Evolutionary conservation across 2,797 vertebrate species (phyloP).

Genomic region (Tapera naevia): DNA sequence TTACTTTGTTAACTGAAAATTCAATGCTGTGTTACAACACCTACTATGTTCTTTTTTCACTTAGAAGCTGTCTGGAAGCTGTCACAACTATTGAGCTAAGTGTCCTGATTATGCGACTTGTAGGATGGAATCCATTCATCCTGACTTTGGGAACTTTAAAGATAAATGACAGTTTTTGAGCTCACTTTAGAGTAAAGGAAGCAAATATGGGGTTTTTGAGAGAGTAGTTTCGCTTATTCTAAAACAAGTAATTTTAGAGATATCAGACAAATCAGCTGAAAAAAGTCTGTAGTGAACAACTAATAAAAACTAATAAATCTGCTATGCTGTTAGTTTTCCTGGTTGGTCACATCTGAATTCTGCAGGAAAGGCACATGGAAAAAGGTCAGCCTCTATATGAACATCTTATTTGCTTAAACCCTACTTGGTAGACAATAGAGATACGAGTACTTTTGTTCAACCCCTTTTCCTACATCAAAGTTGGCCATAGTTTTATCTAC

Average conservation of each 20-base stretch:
- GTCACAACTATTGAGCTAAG: neutral
- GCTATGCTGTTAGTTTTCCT: neutral
- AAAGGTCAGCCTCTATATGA: neutral
- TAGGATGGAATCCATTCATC: neutral
- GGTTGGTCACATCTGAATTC: neutral
- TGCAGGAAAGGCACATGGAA: neutral
- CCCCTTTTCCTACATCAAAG: neutral
- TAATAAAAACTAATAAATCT: neutral
- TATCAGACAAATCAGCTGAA: neutral
- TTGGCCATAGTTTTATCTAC: neutral
- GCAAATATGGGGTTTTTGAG: neutral
- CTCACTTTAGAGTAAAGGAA: neutral
- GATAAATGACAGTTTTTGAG: neutral
- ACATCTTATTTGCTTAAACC: neutral
- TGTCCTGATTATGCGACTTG: neutral
- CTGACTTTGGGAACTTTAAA: neutral
- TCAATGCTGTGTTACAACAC: neutral
- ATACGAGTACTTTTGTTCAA: accelerated
- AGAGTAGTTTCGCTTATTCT: neutral
- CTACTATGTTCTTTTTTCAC: neutral
- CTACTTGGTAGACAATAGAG: neutral
- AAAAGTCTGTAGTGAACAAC: neutral
- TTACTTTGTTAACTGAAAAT: neutral
- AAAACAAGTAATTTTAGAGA: neutral
- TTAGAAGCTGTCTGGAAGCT: neutral